Conservation (phyloP, 2,797 vertebrate species). For the Avahi laniger region DNA sequence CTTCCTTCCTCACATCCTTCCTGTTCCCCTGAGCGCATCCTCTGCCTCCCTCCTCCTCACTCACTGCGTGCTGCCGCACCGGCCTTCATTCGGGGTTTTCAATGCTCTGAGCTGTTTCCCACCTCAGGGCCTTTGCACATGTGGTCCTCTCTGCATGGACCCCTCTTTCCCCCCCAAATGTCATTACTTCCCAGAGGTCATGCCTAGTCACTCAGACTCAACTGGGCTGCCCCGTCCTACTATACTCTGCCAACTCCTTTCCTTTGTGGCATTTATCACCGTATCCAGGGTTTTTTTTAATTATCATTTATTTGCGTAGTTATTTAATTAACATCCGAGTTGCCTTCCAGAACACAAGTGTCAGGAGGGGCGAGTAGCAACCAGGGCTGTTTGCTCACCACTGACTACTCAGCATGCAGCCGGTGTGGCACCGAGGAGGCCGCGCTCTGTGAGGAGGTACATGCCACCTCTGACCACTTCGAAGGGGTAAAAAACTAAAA, state of each 20-base stretch:
- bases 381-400: not conserved
- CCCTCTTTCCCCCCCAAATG: not conserved
- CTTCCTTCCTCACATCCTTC: not conserved
- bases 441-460: not conserved
- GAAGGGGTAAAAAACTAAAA: not conserved
- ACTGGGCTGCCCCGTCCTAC: not conserved
- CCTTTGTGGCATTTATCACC: not conserved
- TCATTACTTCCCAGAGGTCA: not conserved
- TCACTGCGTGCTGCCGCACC: not conserved
- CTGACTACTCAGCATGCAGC: not conserved
- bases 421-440: not conserved
- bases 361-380: not conserved
- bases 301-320: not conserved
- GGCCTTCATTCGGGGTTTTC: not conserved
- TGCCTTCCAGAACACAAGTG: not conserved
- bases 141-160: not conserved
- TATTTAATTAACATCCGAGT: not conserved
- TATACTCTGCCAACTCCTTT: not conserved
- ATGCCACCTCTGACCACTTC: not conserved
- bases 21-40: not conserved
- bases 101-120: not conserved
- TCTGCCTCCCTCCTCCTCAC: not conserved
- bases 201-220: not conserved
- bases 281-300: not conserved
- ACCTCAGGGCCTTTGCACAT: not conserved